Evolutionary conservation across 2,113 vertebrate genomes (phyloP).

Genomic region (Platysternon megacephalum): DNA sequence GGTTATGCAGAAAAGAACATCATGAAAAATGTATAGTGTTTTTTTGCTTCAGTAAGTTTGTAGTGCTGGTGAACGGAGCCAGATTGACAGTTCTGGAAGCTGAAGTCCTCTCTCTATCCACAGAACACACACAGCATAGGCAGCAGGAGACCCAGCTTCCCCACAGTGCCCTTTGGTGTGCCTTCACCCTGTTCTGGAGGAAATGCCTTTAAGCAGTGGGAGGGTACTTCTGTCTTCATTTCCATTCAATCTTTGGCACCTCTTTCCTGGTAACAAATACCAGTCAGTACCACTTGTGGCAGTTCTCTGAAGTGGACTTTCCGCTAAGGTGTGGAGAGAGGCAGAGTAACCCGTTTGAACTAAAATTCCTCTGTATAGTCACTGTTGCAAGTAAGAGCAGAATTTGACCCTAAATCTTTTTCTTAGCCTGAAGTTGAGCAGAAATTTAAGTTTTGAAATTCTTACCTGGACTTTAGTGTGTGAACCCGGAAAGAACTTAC

Average conservation of each 20-base stretch:
- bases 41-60: not conserved
- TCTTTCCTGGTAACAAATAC: not conserved
- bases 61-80: not conserved
- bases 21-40: not conserved
- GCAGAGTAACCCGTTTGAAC: not conserved
- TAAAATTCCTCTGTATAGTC: not conserved
- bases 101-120: not conserved
- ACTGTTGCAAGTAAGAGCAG: not conserved
- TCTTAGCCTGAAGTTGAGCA: not conserved
- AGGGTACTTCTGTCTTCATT: not conserved
- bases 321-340: not conserved
- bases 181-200: not conserved
- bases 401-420: not conserved
- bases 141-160: not conserved
- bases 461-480: not conserved
- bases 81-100: not conserved
- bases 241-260: not conserved
- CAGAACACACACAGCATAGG: rapidly evolving
- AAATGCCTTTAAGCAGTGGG: not conserved
- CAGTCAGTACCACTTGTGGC: rapidly evolving
- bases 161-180: not conserved
- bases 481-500: not conserved
- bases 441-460: not conserved
- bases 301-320: not conserved
- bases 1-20: not conserved